Conservation (phyloP, 37 sponge, comb jelly and placozoan species). For the Dysidea cf. avara region DNA sequence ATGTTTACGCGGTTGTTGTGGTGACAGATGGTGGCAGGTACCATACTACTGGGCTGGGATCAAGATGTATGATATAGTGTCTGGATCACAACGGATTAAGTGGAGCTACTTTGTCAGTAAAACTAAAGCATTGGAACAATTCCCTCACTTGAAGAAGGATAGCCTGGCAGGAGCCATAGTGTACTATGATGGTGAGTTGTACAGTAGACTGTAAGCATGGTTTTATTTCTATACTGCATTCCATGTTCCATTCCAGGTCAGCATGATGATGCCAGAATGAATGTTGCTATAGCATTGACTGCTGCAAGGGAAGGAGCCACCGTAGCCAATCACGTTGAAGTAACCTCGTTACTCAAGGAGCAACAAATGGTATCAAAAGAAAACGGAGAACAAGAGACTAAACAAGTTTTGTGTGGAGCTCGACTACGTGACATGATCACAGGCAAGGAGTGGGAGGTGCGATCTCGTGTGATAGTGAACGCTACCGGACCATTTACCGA, state of each 20-base stretch:
- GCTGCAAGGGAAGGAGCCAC: constrained; percentile 92
- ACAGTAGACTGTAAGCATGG: background rate
- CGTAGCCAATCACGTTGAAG: constrained; percentile 89
- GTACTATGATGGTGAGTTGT: constrained; percentile 86
- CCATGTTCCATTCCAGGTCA: constrained; percentile 53
- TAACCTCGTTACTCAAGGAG: constrained; percentile 9
- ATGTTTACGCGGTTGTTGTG: background rate
- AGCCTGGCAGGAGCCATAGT: constrained; percentile 87
- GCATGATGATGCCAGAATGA: constrained; percentile 99
- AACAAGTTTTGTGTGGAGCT: constrained; percentile 75
- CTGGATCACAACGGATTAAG: constrained; percentile 84
- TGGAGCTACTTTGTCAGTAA: constrained; percentile 85
- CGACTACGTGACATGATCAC: constrained; percentile 76
- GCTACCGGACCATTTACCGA: constrained; percentile 98
- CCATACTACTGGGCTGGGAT: constrained; percentile 96
- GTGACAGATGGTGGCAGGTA: constrained; percentile 93
- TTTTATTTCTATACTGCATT: background rate
- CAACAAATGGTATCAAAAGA: background rate
- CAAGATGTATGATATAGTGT: constrained; percentile 94
- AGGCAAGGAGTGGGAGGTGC: constrained; percentile 80
- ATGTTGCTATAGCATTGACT: constrained; percentile 85
- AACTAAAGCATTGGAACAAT: constrained; percentile 88
- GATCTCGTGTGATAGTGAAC: constrained; percentile 94
- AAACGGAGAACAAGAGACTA: background rate
- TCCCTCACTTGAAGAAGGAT: constrained; percentile 92